phyloP scores from a whole-genome alignment of 2,113 vertebrate genomes.

The Chiloscyllium plagiosum region DNA sequence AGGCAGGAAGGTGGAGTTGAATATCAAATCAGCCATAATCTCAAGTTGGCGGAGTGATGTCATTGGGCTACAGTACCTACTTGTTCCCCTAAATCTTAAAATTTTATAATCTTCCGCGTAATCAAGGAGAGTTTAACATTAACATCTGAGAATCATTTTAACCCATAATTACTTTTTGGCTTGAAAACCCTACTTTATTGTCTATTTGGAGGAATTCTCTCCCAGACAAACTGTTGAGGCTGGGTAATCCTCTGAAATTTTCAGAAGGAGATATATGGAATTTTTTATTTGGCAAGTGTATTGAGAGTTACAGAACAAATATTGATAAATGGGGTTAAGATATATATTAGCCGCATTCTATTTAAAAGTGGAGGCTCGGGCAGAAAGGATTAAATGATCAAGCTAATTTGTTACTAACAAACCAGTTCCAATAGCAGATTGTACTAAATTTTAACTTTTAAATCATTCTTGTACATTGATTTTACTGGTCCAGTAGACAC shows the following conservation, averaged over 20 bases:
- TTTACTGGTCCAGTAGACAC: neutral
- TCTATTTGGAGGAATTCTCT: neutral
- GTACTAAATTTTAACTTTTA: neutral
- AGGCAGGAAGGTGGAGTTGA: no score
- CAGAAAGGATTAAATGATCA: neutral
- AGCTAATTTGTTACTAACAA: neutral
- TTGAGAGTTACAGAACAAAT: neutral
- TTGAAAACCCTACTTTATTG: no score
- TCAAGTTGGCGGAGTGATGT: no score
- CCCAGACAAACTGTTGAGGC: neutral
- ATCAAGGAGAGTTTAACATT: no score
- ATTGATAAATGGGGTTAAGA: neutral
- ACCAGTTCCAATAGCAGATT: neutral
- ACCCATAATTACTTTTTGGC: no score
- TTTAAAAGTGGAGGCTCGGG: neutral
- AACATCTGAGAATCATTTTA: no score
- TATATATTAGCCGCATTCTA: neutral
- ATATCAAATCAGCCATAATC: no score
- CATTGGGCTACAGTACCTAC: no score
- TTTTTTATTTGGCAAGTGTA: neutral
- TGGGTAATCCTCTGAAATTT: neutral
- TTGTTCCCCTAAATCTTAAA: no score
- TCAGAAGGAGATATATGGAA: neutral
- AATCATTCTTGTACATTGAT: neutral
- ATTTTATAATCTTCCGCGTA: no score